These are phyloP conservation scores for Ammospiza nelsoni DNA, from an alignment of 2,113 vertebrate genomes.

Conservation along the genomic window DNA sequence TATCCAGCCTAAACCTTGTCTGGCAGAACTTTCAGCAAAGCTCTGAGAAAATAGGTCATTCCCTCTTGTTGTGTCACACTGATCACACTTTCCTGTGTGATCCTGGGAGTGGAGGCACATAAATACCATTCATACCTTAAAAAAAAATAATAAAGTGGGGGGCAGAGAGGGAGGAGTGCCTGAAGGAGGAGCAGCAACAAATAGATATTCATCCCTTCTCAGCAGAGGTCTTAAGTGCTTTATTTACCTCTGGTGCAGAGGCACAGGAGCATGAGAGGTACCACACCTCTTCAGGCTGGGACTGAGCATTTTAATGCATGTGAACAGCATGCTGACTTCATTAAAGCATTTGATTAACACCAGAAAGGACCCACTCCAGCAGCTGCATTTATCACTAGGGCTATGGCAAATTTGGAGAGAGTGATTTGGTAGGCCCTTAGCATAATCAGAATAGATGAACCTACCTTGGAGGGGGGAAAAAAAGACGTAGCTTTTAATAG, in stretches of 20 bases:
- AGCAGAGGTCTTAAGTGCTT: slow-evolving; percentile 6
- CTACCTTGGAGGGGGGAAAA: background rate
- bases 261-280: background rate
- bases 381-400: slow-evolving; percentile 53
- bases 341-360: slow-evolving; percentile 55
- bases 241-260: slow-evolving; percentile 44
- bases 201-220: background rate
- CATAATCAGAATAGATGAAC: slow-evolving; percentile 64
- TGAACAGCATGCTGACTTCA: slow-evolving; percentile 50
- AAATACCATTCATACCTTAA: background rate
- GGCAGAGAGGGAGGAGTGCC: accelerated
- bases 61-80: background rate
- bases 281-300: background rate
- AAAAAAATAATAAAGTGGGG: background rate
- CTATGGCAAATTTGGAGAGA: slow-evolving; percentile 46
- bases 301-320: slow-evolving; percentile 25
- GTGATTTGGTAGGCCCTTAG: slow-evolving; percentile 51
- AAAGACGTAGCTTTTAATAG: slow-evolving; percentile 33
- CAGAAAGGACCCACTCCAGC: slow-evolving; percentile 52
- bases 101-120: background rate
- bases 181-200: background rate
- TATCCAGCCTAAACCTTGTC: background rate
- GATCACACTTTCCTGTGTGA: background rate
- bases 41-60: background rate
- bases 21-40: background rate